These are phyloP conservation scores for Strix aluco DNA, from an alignment of 2,113 vertebrate genomes.

Conservation along the genomic window DNA sequence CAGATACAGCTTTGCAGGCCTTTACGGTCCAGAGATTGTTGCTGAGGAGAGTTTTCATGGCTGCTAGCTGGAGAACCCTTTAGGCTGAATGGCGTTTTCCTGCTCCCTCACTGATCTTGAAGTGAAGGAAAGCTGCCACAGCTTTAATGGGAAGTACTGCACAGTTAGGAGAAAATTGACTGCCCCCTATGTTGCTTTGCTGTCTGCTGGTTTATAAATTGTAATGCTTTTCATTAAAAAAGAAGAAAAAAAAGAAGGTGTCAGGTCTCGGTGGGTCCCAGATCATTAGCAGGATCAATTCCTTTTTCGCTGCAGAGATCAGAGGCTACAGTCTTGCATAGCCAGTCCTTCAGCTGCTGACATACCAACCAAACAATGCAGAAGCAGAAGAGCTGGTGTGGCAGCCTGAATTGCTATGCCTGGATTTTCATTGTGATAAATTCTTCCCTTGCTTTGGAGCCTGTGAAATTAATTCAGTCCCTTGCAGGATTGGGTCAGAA, in stretches of 20 bases:
- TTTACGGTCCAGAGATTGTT: not conserved
- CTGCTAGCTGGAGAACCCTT: conserved; percentile 29
- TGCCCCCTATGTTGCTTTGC: conserved; percentile 36
- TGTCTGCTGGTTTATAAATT: conserved; percentile 58
- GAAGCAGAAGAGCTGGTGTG: conserved; percentile 4
- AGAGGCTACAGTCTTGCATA: conserved; percentile 43
- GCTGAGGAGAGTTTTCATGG: not conserved
- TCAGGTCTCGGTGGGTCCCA: conserved; percentile 40
- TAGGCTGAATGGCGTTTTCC: conserved; percentile 5
- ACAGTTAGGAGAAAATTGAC: conserved; percentile 54
- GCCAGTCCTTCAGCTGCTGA: conserved; percentile 26
- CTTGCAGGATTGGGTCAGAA: not conserved
- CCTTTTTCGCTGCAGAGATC: conserved; percentile 55
- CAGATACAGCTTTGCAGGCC: not conserved
- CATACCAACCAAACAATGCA: conserved; percentile 31
- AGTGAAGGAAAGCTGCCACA: conserved; percentile 33
- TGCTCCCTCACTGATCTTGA: conserved; percentile 20
- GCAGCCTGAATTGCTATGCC: not conserved
- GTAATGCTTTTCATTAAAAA: conserved; percentile 61
- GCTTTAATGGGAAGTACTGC: conserved; percentile 34
- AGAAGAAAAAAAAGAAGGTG: not conserved
- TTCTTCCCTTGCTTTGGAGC: not conserved
- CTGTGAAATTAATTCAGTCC: not conserved
- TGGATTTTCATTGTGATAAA: not conserved
- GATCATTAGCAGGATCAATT: conserved; percentile 61